These are phyloP conservation scores for Himalopsyche tibetana DNA, from an alignment of 2,888 invertebrate genomes.

Conservation along the genomic window DNA sequence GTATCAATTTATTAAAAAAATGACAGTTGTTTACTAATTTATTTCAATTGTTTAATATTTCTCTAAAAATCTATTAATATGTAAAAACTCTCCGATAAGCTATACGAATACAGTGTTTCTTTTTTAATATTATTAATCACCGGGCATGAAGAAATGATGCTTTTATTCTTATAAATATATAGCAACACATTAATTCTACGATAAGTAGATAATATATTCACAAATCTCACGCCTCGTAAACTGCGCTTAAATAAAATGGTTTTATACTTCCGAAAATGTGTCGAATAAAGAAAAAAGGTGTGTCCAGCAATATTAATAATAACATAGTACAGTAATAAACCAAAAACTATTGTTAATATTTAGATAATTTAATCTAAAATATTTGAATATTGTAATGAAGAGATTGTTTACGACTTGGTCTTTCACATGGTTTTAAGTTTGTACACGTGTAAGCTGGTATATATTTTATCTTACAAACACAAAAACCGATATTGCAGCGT, in stretches of 20 bases:
- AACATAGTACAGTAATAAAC: not conserved
- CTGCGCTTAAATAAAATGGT: slow-evolving; percentile 21
- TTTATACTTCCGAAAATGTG: not conserved
- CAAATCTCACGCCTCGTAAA: slow-evolving; percentile 29
- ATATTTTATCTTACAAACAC: not conserved
- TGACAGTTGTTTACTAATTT: too few relatives aligned
- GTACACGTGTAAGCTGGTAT: not conserved
- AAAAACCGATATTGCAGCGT: not conserved
- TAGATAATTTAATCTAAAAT: slow-evolving; percentile 1
- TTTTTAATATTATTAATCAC: too few relatives aligned
- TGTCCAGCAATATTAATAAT: not conserved
- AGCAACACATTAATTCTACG: too few relatives aligned
- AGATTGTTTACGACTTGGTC: not conserved
- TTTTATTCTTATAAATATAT: too few relatives aligned
- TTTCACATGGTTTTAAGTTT: slow-evolving; percentile 20
- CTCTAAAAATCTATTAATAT: too few relatives aligned
- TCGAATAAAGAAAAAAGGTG: slow-evolving; percentile 24
- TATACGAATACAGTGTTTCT: too few relatives aligned
- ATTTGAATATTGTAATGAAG: not conserved
- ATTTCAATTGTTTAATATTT: too few relatives aligned
- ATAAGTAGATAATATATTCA: not conserved
- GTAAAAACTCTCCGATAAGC: too few relatives aligned
- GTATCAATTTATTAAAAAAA: too few relatives aligned
- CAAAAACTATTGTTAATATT: not conserved
- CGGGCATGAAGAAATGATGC: too few relatives aligned